Percentiles rank a stretch among this genome's conserved stretches.
These are phyloP conservation scores for Hirtodrosophila duncani DNA, from an alignment of 2,888 invertebrate genomes.

Conservation along the genomic window DNA sequence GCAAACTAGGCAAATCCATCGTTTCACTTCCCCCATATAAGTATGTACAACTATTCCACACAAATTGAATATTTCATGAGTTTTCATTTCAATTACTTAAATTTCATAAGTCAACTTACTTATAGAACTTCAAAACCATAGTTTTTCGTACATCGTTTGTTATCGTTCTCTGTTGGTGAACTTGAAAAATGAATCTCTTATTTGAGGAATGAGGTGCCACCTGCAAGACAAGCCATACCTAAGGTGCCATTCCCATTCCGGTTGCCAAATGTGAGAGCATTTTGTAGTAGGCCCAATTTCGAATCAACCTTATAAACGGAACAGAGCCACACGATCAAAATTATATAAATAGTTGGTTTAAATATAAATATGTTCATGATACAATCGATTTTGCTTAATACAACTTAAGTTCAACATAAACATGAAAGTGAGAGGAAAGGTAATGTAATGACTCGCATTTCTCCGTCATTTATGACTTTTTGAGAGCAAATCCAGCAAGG, in stretches of 20 bases:
- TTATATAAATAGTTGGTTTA: constrained; percentile 7
- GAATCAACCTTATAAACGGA: constrained; percentile 4
- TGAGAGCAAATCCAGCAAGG: too few species aligned
- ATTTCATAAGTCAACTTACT: constrained; percentile 23
- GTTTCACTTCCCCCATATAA: too few species aligned
- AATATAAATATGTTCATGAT: too few species aligned
- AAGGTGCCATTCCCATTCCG: constrained; percentile 26
- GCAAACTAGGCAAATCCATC: too few species aligned
- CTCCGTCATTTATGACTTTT: too few species aligned
- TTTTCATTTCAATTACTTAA: neutral
- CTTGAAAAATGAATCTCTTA: constrained; percentile 18
- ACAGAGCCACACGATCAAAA: too few species aligned
- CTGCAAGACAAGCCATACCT: constrained; percentile 20
- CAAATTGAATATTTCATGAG: too few species aligned
- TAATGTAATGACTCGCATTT: too few species aligned
- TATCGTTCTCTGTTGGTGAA: constrained; percentile 20
- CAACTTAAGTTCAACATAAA: too few species aligned
- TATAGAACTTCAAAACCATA: constrained; percentile 49
- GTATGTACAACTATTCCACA: too few species aligned
- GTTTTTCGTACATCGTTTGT: constrained; percentile 42
- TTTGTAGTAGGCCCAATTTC: constrained; percentile 22
- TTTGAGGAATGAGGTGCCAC: neutral
- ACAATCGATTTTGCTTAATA: too few species aligned
- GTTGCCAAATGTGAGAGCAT: constrained; percentile 14
- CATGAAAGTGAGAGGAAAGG: too few species aligned